These are phyloP conservation scores for Parthenolecanium corni DNA, from an alignment of 2,888 invertebrate species.

Conservation along the genomic window DNA sequence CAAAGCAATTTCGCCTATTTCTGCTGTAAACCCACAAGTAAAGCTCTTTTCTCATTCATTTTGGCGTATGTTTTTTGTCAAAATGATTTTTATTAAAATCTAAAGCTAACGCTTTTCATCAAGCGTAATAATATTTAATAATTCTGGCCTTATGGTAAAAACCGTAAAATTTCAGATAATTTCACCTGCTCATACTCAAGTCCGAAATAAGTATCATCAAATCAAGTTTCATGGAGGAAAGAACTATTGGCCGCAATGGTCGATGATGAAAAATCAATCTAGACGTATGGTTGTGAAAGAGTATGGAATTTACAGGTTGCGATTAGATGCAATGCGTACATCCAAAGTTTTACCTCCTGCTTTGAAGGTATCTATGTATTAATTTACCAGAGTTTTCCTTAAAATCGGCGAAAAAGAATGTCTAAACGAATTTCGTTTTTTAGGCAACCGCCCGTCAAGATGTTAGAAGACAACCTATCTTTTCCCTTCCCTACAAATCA, in stretches of 20 bases:
- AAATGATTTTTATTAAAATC: too few species aligned
- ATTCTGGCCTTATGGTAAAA: too few species aligned
- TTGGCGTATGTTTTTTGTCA: too few species aligned
- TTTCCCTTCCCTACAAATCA: slow-evolving; percentile 55
- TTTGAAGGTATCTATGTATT: slow-evolving; percentile 41
- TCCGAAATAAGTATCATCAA: slow-evolving; percentile 19
- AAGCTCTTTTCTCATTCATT: too few species aligned
- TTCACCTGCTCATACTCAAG: background rate
- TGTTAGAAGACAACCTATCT: slow-evolving; percentile 54
- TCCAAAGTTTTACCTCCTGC: slow-evolving; percentile 76
- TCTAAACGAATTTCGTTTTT: slow-evolving; percentile 34
- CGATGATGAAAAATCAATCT: slow-evolving; percentile 78
- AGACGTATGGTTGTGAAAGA: slow-evolving; percentile 62
- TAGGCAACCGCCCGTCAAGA: slow-evolving; percentile 66
- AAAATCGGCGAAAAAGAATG: background rate
- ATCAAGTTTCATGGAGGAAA: slow-evolving; percentile 37
- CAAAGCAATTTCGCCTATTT: too few species aligned
- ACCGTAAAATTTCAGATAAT: too few species aligned
- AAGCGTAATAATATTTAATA: too few species aligned
- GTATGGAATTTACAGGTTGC: slow-evolving; percentile 61
- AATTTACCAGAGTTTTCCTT: background rate
- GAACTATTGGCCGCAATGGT: slow-evolving; percentile 67
- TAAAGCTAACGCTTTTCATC: too few species aligned
- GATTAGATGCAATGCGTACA: slow-evolving; percentile 70
- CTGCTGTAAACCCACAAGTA: too few species aligned